Base-by-base conservation (phyloP, 2,113 vertebrate species). In the Nettapus auritus region DNA sequence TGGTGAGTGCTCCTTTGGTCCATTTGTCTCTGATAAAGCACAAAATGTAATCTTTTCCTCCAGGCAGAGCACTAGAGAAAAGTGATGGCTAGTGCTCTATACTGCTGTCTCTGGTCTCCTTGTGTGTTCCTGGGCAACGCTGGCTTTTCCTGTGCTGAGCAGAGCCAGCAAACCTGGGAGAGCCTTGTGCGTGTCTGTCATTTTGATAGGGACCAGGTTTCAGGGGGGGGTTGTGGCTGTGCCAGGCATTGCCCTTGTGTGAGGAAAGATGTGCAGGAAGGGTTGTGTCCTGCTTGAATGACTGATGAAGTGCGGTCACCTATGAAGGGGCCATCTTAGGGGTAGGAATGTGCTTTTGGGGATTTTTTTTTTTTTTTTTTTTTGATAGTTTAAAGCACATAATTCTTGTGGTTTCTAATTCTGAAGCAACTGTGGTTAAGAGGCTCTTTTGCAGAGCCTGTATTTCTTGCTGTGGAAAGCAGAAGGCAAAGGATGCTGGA, bases 1-100 rank as follows among this genome's bases (percentile, higher is more conserved):
- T 17, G 9, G 20, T 85, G 26, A 94, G 62, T 79, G 11, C 10
- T 85, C 2, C 22, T 82, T 71, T 52, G 7, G 6, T 83, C 11
- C 3, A 57, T 88, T 85, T 68, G 3, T 52, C 9, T 3, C 1
- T 20, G 13, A 5, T 52, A 9, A 63, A 71, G 21, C n/a, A 31
- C 11, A 26, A 68, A 75, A 55, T 69, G 6, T 18, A 8, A 18
- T 8, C 0, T 77, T 73, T 44, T 44, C 0, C 11, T 62, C 13
- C 0, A 0, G 22, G 42, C 11, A 2, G 69, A n/a, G 16, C 0
- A 0, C 3, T 4, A 2, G 36, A 15, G 34, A 62, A 71, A 11
- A 19, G 12, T 26, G 15, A 2, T 40, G 33, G 31, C 5, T 77
- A 0, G 1, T 19, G 34, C 17, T 64, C 64, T 2, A 0, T 19